Percentiles rank a stretch among this genome's conserved stretches.
These are phyloP conservation scores for Perccottus glenii DNA, from an alignment of 2,113 vertebrate genomes.

Conservation along the genomic window DNA sequence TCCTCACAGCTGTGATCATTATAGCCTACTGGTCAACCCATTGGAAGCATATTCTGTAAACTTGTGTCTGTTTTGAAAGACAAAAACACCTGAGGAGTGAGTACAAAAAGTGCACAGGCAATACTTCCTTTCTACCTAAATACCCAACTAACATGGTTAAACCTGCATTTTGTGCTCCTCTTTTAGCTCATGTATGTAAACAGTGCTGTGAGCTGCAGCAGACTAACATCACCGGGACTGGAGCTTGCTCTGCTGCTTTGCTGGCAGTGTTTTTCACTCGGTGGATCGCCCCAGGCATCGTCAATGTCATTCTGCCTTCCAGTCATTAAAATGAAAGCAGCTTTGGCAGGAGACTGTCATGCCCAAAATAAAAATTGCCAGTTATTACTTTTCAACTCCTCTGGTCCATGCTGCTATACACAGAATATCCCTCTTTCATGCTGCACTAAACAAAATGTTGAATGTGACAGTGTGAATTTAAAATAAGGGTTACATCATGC, in stretches of 20 bases:
- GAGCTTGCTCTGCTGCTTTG: slow-evolving; percentile 22
- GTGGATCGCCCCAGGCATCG: slow-evolving; percentile 44
- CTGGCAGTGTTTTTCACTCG: slow-evolving; percentile 37
- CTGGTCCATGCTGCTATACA: slow-evolving; percentile 10
- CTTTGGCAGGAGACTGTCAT: slow-evolving; percentile 28
- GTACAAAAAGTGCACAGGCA: no score
- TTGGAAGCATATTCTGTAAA: no score
- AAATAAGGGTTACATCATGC: neutral
- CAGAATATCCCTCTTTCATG: neutral
- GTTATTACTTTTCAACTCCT: slow-evolving; percentile 39
- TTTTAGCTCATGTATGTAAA: neutral
- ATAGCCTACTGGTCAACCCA: no score
- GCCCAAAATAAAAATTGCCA: slow-evolving; percentile 34
- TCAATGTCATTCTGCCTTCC: slow-evolving; percentile 44
- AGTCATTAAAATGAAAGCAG: slow-evolving; percentile 43
- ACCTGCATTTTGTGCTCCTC: no score
- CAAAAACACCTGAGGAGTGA: no score
- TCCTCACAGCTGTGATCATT: no score
- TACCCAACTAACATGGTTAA: no score
- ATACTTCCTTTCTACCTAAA: no score
- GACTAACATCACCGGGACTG: slow-evolving; percentile 7
- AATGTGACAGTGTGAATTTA: neutral
- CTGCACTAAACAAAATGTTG: neutral
- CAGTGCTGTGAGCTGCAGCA: neutral
- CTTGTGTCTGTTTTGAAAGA: no score